Evolutionary conservation across 2,797 vertebrate species (phyloP), one percentile per base, ranked within the genome.

Genomic region (Channallabes apus): DNA sequence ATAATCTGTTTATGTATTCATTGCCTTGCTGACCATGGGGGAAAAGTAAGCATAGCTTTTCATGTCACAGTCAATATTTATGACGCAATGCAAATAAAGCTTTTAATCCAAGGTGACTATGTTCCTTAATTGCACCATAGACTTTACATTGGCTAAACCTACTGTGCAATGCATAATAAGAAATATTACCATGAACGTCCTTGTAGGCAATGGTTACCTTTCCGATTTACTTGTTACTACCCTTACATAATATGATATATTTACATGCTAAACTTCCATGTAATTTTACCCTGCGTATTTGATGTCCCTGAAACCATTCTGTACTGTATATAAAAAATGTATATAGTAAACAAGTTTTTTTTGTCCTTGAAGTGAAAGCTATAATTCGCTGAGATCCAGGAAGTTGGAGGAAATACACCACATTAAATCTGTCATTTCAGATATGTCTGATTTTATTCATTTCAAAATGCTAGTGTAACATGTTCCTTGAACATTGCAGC

Each of bases 51-150:
- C 87, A 75, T 6, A 82, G 88, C 64, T 87, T 54, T 83, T 80
- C 64, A 59, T 86, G 32, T 88, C 83, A 83, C 85, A 77, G 46
- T 84, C 84, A 87, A 90, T 88, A 91, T 87, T 88, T 90, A 86
- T 90, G 54, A 86, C 83, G 82, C 94, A 91, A 95, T 93, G 90
- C 86, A 29, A 85, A 82, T 83, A 72, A 88, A 85, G 67, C 85
- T 27, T 87, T 89, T 92, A 91, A 22, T 89, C 87, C 92, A 93
- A 94, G 91, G 94, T 95, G 92, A 94, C 92, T 85, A 12, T 87
- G 61, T 29, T 24, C 32, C 14, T 79, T 61, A 22, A 61, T 38
- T 78, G 3, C 58, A 62, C 15, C 58, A 41, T 41, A 24, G 22
- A 62, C 22, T 62, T 15, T 62, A 79, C 12, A 20, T 17, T 62